These are phyloP conservation scores for Himalopsyche japonica DNA, from an alignment of 2,888 invertebrate species.

Conservation along the genomic window DNA sequence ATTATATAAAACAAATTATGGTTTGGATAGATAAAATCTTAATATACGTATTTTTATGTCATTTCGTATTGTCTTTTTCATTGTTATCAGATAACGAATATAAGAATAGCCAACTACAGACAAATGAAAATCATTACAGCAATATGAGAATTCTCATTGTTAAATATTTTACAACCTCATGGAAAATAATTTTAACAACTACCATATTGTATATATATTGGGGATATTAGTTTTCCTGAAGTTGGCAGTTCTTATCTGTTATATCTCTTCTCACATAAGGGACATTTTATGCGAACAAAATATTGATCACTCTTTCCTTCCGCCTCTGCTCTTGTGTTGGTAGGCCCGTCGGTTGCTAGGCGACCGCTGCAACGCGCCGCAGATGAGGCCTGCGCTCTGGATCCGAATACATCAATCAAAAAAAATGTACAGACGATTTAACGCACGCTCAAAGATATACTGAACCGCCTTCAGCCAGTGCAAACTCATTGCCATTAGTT, in stretches of 20 bases:
- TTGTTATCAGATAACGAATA: too few species aligned
- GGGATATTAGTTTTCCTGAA: neutral
- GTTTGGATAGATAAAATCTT: too few species aligned
- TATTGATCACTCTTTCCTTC: neutral
- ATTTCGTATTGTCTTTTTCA: too few species aligned
- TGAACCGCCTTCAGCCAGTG: constrained; percentile 9
- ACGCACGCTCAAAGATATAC: constrained; percentile 21
- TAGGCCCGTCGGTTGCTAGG: constrained; percentile 17
- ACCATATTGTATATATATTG: too few species aligned
- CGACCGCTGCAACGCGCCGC: constrained; percentile 8
- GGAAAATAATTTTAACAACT: too few species aligned
- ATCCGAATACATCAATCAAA: neutral
- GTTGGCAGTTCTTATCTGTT: neutral
- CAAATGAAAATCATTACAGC: neutral
- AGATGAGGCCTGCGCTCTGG: constrained; percentile 9
- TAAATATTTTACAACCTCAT: too few species aligned
- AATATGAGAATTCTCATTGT: too few species aligned
- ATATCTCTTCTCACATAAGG: neutral
- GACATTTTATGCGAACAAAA: neutral
- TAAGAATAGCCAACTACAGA: neutral
- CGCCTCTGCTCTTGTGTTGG: constrained; percentile 31
- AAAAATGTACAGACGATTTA: constrained; percentile 30
- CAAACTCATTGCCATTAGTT: neutral
- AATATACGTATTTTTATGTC: too few species aligned
- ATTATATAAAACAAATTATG: too few species aligned